A percentile compares a stretch with the other conserved stretches of the same genome.
These are phyloP conservation scores for Propithecus deckenii DNA, from an alignment of 2,797 vertebrate genomes.

Conservation along the genomic window DNA sequence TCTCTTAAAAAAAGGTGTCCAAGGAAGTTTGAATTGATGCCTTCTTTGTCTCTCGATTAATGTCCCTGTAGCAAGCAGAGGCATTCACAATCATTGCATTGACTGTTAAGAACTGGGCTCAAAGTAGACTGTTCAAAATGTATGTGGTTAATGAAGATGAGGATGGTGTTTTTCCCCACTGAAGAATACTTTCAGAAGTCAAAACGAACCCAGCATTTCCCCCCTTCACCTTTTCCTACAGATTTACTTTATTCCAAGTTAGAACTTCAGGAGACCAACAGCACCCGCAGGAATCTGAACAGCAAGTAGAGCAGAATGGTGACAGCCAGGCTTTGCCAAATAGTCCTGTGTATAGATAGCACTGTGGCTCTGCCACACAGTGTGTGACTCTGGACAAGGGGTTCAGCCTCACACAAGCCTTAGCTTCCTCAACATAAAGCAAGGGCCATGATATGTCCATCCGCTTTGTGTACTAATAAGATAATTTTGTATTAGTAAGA, in stretches of 20 bases:
- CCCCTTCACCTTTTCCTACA: slow-evolving; percentile 22
- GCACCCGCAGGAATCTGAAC: not conserved
- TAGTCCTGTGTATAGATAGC: not conserved
- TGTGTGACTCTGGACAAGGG: slow-evolving; percentile 59
- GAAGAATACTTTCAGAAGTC: slow-evolving; percentile 58
- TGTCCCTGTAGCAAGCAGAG: slow-evolving; percentile 81
- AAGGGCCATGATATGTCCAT: not conserved
- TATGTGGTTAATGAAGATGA: slow-evolving; percentile 78
- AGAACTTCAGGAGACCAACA: not conserved
- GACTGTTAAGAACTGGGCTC: slow-evolving; percentile 75
- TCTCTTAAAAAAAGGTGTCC: slow-evolving; percentile 82
- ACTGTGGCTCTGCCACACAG: not conserved
- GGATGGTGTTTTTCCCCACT: slow-evolving; percentile 72
- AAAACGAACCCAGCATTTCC: slow-evolving; percentile 34
- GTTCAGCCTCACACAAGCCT: slow-evolving; percentile 46
- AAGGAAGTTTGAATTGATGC: slow-evolving; percentile 80
- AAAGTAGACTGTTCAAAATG: slow-evolving; percentile 75
- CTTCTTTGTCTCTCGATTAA: slow-evolving; percentile 82
- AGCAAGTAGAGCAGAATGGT: not conserved
- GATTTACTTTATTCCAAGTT: not conserved
- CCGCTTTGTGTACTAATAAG: not conserved
- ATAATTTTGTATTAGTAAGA: not conserved
- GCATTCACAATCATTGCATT: slow-evolving; percentile 80
- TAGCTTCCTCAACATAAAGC: slow-evolving; percentile 55
- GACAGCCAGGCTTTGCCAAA: not conserved